Percentiles rank a stretch among this genome's conserved stretches.
Conservation (phyloP, 2,888 invertebrate genomes). For the Horisme vitalbata region DNA sequence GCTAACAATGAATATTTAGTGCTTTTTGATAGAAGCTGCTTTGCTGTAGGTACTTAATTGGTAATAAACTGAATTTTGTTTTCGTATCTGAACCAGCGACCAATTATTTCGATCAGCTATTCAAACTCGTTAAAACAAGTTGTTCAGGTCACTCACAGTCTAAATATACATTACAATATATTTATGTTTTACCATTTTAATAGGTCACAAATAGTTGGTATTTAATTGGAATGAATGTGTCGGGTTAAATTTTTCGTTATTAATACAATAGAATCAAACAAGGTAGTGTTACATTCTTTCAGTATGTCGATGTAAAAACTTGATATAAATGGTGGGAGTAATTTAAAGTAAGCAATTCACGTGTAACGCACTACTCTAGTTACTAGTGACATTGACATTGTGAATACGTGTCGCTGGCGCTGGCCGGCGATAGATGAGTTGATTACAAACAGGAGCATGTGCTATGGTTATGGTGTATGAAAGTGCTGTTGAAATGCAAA, state of each 20-base stretch:
- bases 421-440: conserved; percentile 24
- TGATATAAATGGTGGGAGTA: background rate
- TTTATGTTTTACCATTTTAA: no score
- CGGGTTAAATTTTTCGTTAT: no score
- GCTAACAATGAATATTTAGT: conserved; percentile 50
- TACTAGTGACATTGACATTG: conserved; percentile 66
- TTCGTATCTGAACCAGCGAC: background rate
- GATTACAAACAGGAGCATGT: conserved; percentile 15
- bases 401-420: conserved; percentile 40
- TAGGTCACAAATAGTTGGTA: no score
- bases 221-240: no score
- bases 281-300: no score
- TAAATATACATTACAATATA: no score
- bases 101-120: conserved; percentile 9
- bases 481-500: conserved; percentile 6
- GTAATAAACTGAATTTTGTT: conserved; percentile 23
- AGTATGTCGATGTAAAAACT: no score
- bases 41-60: conserved; percentile 37
- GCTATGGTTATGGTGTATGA: conserved; percentile 11
- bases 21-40: conserved; percentile 39
- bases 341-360: conserved; percentile 18
- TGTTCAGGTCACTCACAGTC: no score
- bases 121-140: no score
- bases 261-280: no score
- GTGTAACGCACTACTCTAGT: conserved; percentile 40